Percentiles rank a stretch among this genome's conserved stretches.
phyloP scores from a whole-genome alignment of 2,113 vertebrate genomes.

The Oreotrochilus melanogaster region DNA sequence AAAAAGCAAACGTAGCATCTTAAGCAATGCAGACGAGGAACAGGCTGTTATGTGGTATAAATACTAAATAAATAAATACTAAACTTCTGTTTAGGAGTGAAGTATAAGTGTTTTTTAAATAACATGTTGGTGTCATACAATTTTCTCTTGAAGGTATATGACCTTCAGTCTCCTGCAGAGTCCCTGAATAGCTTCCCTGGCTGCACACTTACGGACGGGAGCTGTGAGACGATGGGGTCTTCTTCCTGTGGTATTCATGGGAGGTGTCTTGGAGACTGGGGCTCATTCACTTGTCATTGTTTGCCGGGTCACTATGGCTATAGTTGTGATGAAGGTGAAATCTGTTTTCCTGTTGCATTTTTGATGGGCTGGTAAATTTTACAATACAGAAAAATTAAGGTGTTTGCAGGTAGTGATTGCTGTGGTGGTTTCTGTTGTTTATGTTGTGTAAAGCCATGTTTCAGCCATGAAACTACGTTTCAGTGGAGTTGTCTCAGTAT shows the following conservation, averaged over 20 bases:
- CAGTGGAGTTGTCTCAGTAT: not conserved
- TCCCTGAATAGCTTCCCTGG: constrained; percentile 85
- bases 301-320: constrained; percentile 83
- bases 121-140: not conserved
- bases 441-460: not conserved
- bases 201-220: constrained; percentile 82
- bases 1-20: not conserved
- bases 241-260: constrained; percentile 85
- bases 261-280: constrained; percentile 86
- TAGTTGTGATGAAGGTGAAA: constrained; percentile 86
- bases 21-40: not conserved
- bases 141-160: constrained; percentile 78
- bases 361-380: not conserved
- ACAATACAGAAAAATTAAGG: not conserved
- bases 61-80: no score
- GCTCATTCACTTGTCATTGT: constrained; percentile 87
- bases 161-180: constrained; percentile 86
- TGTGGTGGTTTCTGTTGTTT: not conserved
- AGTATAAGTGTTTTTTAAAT: not conserved
- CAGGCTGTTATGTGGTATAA: not conserved
- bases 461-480: not conserved
- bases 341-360: not conserved
- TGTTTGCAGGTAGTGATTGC: not conserved
- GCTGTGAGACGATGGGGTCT: constrained; percentile 85
- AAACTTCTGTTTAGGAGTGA: not conserved